A percentile compares a stretch with the other conserved stretches of the same genome.
These are phyloP conservation scores for Aspiorhynchus laticeps DNA, from an alignment of 2,113 vertebrate species.

Conservation along the genomic window DNA sequence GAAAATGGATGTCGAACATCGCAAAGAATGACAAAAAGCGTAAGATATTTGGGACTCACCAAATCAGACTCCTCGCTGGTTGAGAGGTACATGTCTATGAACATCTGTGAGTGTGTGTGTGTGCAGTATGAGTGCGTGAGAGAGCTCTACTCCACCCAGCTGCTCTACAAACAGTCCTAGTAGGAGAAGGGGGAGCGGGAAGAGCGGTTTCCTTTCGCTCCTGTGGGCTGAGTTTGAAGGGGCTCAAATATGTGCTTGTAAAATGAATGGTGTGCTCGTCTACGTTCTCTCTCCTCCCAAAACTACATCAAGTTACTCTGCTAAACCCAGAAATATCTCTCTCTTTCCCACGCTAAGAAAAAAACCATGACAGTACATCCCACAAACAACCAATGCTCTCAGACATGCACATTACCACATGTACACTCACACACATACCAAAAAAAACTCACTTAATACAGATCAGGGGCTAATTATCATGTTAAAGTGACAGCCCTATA, in stretches of 20 bases:
- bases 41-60: conserved; percentile 52
- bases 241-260: conserved; percentile 14
- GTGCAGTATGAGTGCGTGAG: not conserved
- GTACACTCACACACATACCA: not conserved
- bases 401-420: conserved; percentile 6
- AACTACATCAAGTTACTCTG: not conserved
- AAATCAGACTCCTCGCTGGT: conserved; percentile 61
- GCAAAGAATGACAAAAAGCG: conserved; percentile 15
- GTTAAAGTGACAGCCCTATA: not conserved
- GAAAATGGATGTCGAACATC: not conserved
- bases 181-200: conserved; percentile 44
- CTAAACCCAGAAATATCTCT: conserved; percentile 1
- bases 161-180: conserved; percentile 53
- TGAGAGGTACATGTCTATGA: conserved; percentile 59
- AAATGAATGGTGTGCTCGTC: conserved; percentile 24
- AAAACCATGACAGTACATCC: conserved; percentile 21
- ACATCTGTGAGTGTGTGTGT: conserved; percentile 36
- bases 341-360: conserved; percentile 48
- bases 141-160: conserved; percentile 52
- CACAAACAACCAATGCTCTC: conserved; percentile 28
- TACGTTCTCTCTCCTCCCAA: not conserved
- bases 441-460: not conserved
- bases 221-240: conserved; percentile 37
- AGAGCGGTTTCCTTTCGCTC: conserved; percentile 33
- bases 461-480: not conserved